A percentile compares a stretch with the other conserved stretches of the same genome.
phyloP scores from a whole-genome alignment of 1,140 invertebrate species.

The Bemisia tabaci region DNA sequence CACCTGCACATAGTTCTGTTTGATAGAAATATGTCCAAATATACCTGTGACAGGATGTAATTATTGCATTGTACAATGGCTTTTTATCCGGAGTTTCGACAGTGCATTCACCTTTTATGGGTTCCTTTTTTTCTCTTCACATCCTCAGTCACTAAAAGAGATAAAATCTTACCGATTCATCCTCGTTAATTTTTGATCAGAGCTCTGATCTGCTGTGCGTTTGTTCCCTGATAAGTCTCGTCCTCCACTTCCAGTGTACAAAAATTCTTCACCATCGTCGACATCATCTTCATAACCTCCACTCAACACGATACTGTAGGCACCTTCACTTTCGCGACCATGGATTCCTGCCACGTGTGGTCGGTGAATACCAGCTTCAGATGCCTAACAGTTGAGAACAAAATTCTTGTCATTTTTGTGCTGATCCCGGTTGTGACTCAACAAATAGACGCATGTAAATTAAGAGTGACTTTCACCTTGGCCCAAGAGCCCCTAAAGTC shows the following conservation, averaged over 20 bases:
- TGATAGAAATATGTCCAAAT: too few relatives aligned
- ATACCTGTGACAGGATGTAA: too few relatives aligned
- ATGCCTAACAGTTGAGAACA: constrained; percentile 39
- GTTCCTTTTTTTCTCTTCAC: too few relatives aligned
- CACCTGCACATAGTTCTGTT: too few relatives aligned
- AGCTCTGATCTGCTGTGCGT: constrained; percentile 61
- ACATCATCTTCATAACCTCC: constrained; percentile 80
- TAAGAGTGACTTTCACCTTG: constrained; percentile 1
- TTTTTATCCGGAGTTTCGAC: too few relatives aligned
- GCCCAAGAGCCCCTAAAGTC: too few relatives aligned
- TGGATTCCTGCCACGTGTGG: constrained; percentile 76
- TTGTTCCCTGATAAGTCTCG: constrained; percentile 72
- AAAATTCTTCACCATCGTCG: constrained; percentile 69
- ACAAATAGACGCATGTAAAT: neutral
- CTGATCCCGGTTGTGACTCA: neutral
- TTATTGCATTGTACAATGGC: too few relatives aligned
- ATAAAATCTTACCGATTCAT: constrained; percentile 70
- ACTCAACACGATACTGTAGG: constrained; percentile 70
- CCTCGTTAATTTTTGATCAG: constrained; percentile 61
- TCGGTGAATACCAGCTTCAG: constrained; percentile 67
- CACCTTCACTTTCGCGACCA: constrained; percentile 61
- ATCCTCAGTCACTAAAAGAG: too few relatives aligned
- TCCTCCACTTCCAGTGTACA: constrained; percentile 72
- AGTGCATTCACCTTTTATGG: too few relatives aligned
- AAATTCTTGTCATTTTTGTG: neutral